A percentile compares a stretch with the other conserved stretches of the same genome.
phyloP scores from a whole-genome alignment of 2,113 vertebrate species.

The Lampris incognitus region DNA sequence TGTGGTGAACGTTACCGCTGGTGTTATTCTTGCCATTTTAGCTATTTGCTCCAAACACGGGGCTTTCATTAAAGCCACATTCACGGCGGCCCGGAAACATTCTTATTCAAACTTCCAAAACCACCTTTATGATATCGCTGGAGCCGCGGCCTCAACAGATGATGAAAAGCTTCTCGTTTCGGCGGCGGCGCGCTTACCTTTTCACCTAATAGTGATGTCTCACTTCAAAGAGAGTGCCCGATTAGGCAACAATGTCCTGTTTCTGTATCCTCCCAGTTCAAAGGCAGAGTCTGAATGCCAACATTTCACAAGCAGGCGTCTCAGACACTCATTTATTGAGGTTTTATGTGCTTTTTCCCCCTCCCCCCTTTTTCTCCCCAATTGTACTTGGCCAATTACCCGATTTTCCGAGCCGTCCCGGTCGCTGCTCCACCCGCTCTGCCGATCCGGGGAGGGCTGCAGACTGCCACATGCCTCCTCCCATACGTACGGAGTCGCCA shows the following conservation, averaged over 20 bases:
- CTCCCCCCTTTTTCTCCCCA: no score
- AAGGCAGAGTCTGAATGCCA: conserved; percentile 83
- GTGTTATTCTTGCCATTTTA: conserved; percentile 76
- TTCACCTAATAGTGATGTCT: conserved; percentile 84
- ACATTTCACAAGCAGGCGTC: conserved; percentile 80
- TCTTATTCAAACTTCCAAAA: conserved; percentile 66
- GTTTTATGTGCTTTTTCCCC: conserved; percentile 70
- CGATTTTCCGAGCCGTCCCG: no score
- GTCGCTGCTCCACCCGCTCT: no score
- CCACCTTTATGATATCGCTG: conserved; percentile 74
- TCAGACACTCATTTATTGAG: conserved; percentile 80
- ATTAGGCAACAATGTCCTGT: conserved; percentile 85
- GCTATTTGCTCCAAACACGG: conserved; percentile 70
- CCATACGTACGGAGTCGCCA: no score
- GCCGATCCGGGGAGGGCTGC: no score
- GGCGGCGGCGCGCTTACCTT: conserved; percentile 81
- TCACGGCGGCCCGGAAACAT: conserved; percentile 52
- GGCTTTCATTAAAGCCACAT: conserved; percentile 71
- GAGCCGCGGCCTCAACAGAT: conserved; percentile 72
- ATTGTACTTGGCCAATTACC: no score
- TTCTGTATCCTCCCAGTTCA: conserved; percentile 85
- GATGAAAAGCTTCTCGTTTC: conserved; percentile 83
- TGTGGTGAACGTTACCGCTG: conserved; percentile 74
- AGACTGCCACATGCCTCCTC: no score
- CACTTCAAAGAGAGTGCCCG: conserved; percentile 83